Percentiles rank a stretch among this genome's conserved stretches.
Evolutionary conservation across 1,140 invertebrate genomes (phyloP).

Genomic region (Nautilus pompilius): DNA sequence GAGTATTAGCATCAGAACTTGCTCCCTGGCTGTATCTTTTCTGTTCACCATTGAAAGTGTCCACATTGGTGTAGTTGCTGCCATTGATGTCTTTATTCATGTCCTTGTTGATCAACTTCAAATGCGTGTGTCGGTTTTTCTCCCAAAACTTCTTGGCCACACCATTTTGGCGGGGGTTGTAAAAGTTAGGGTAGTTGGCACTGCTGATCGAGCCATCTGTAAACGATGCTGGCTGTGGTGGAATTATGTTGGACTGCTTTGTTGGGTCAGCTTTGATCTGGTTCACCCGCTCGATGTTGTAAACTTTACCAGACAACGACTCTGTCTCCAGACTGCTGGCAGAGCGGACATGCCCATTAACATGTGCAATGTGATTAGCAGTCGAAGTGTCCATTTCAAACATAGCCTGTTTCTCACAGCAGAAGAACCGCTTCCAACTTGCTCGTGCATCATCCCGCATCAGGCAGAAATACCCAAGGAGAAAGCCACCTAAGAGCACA

Average conservation of each 20-base stretch:
- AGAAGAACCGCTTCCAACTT: conserved; percentile 43
- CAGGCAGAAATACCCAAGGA: conserved; percentile 81
- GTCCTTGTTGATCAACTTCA: conserved; percentile 58
- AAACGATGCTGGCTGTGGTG: conserved; percentile 40
- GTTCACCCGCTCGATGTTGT: conserved; percentile 36
- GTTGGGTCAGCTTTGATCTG: conserved; percentile 18
- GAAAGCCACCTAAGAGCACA: conserved; percentile 73
- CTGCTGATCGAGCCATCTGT: conserved; percentile 39
- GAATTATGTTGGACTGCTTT: conserved; percentile 48
- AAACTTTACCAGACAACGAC: conserved; percentile 23
- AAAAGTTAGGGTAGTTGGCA: conserved; percentile 72
- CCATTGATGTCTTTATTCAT: conserved; percentile 42
- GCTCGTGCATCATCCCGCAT: conserved; percentile 74
- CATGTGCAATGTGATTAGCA: conserved; percentile 19
- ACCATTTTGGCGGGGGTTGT: conserved; percentile 88
- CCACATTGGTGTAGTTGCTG: conserved; percentile 37
- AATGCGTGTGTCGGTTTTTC: conserved; percentile 72
- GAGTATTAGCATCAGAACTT: conserved; percentile 38
- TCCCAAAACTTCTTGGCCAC: conserved; percentile 89
- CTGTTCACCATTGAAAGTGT: neutral
- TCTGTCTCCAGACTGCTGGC: conserved; percentile 30
- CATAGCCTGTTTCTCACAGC: conserved; percentile 30
- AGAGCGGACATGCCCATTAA: conserved; percentile 43
- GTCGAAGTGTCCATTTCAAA: conserved; percentile 18
- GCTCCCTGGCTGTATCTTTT: conserved; percentile 29